These are phyloP conservation scores for Formica aserva DNA, from an alignment of 2,888 invertebrate species.

Conservation along the genomic window DNA sequence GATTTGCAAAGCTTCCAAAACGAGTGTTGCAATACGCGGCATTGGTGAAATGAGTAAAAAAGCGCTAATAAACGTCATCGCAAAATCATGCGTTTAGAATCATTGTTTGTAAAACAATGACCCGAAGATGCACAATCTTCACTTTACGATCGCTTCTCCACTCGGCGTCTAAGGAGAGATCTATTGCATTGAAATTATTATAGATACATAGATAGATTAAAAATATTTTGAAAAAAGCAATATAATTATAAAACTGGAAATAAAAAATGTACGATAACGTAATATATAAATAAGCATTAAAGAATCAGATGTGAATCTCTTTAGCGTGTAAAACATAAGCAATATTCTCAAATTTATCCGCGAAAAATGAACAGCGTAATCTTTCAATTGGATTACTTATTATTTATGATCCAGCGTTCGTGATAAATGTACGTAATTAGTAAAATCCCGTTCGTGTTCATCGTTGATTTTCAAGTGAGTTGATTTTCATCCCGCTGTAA, in stretches of 20 bases:
- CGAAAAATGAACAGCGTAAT: neutral
- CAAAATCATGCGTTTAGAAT: slow-evolving; percentile 1
- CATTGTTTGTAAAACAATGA: neutral
- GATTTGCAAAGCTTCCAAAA: slow-evolving; percentile 50
- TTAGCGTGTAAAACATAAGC: neutral
- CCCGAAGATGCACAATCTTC: neutral
- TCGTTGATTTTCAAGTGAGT: slow-evolving; percentile 23
- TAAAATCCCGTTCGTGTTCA: neutral
- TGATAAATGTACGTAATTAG: slow-evolving; percentile 31
- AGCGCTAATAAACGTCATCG: slow-evolving; percentile 42
- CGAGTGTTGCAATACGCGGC: slow-evolving; percentile 56
- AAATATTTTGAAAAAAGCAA: neutral
- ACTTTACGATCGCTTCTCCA: neutral
- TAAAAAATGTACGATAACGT: neutral
- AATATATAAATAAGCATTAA: neutral
- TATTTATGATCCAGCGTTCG: slow-evolving; percentile 1
- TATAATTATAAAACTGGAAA: neutral
- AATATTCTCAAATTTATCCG: neutral
- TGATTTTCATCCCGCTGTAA: slow-evolving; percentile 31
- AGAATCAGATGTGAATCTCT: neutral
- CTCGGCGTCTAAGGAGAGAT: neutral
- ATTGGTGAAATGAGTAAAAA: slow-evolving; percentile 22
- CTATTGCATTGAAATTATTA: neutral
- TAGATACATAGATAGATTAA: neutral
- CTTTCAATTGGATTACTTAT: slow-evolving; percentile 2